phyloP scores from a whole-genome alignment of 2,113 vertebrate species.

The Myanophis thanlyinensis region DNA sequence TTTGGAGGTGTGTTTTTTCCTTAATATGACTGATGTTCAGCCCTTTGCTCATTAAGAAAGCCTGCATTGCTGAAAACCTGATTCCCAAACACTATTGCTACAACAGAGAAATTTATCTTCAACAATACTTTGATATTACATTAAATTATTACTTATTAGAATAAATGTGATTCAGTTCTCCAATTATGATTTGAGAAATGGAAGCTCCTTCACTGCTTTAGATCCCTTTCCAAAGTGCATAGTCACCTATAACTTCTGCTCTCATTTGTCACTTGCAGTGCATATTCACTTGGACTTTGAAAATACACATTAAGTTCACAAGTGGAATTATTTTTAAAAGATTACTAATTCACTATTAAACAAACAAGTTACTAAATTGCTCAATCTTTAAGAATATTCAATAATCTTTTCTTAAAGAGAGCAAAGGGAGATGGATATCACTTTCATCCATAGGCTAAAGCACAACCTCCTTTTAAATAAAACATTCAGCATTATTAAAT shows the following conservation, averaged over 20 bases:
- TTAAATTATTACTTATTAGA: conserved; percentile 32
- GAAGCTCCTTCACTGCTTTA: conserved; percentile 5
- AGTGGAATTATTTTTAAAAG: conserved; percentile 32
- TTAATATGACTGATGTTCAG: conserved; percentile 42
- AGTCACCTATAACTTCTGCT: conserved; percentile 44
- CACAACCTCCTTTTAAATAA: neutral
- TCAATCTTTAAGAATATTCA: neutral
- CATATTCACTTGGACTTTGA: neutral
- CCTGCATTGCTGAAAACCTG: conserved; percentile 28
- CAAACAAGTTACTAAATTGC: conserved; percentile 23
- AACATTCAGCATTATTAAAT: conserved; percentile 31
- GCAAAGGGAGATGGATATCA: conserved; percentile 36
- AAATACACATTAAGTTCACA: conserved; percentile 4
- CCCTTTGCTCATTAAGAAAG: neutral
- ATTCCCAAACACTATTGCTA: conserved; percentile 17
- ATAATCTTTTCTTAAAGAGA: conserved; percentile 44
- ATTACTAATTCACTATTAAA: conserved; percentile 37
- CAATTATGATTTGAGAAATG: conserved; percentile 2
- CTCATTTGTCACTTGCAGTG: conserved; percentile 37
- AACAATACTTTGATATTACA: conserved; percentile 26
- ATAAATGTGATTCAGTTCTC: conserved; percentile 44
- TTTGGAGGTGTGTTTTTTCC: conserved; percentile 21
- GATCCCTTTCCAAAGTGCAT: neutral
- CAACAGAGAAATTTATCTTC: conserved; percentile 21
- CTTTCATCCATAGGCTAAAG: conserved; percentile 28